Evolutionary conservation across 1,140 invertebrate species (phyloP), one percentile per base, ranked within the genome.

Genomic region (Sycobia sp.): DNA sequence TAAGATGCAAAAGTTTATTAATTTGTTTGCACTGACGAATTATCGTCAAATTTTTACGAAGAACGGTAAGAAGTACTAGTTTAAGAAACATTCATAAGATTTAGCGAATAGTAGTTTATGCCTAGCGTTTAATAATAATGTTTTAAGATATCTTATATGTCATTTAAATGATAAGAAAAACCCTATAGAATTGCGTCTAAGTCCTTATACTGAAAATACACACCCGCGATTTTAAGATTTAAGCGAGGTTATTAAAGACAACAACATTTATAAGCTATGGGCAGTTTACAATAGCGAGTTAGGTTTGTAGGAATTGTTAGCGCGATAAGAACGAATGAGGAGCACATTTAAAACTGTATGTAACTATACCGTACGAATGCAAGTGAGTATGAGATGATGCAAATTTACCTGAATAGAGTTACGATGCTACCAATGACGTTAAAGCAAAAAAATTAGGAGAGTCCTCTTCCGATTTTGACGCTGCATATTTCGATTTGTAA

Each of bases 371-470:
- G 51, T 36, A 25, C 27, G 38, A 20, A 13, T 61, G 20, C 44
- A 25, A 43, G 13, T 44, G n/a, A 55, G 23, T 47, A 29, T 41
- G 25, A 62, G 56, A 34, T 38, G 32, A 51, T 18, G 61, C 54
- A 29, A 63, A 57, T 56, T 56, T 63, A 63, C 61, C 61, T 63
- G 61, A 63, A 41, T 63, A 63, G 53, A 63, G 53, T 63, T 57
- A 63, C 38, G 22, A 39, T 63, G 34, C 46, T 54, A 43, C 23
- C 27, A n/a, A 51, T 62, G 46, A 39, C 51, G 22, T 56, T 49
- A 43, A 56, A 11, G 32, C 22, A 32, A 55, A 29, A 44, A 46
- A 39, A 16, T 14, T 49, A 23, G 39, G 47, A 18, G 25, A 50
- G n/a, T 56, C 18, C 34, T 51, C 50, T 60, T 43, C 16, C 18